Percentiles rank a stretch among this genome's conserved stretches.
phyloP scores from a whole-genome alignment of 2,797 vertebrate species.

The Neosalanx taihuensis region DNA sequence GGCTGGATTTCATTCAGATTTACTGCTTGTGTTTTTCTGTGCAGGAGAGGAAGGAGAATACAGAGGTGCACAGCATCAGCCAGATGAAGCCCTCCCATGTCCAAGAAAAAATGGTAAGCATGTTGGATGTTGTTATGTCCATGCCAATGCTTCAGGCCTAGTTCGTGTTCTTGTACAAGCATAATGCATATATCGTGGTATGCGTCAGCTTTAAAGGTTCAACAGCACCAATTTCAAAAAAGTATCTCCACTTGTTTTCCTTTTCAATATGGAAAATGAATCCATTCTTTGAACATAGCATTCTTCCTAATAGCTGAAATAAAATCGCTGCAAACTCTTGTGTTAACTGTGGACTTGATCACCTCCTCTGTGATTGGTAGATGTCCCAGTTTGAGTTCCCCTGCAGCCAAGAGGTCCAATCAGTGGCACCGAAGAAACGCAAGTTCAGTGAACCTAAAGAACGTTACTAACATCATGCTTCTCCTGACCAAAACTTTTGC shows the following conservation, averaged over 20 bases:
- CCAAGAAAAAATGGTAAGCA: constrained; percentile 22
- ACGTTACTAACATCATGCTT: constrained; percentile 53
- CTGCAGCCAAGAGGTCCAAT: constrained; percentile 75
- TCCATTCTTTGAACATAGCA: background rate
- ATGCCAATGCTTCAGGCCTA: background rate
- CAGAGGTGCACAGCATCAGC: constrained; percentile 4
- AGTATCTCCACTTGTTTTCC: background rate
- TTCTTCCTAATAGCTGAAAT: background rate
- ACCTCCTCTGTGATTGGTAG: constrained; percentile 62
- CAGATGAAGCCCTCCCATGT: constrained; percentile 6
- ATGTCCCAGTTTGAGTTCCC: constrained; percentile 70
- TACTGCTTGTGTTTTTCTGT: background rate
- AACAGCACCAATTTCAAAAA: background rate
- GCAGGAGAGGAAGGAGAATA: constrained; percentile 25
- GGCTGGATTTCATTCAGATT: background rate
- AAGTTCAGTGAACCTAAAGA: constrained; percentile 89
- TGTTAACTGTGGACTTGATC: too few relatives aligned
- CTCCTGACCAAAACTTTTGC: background rate
- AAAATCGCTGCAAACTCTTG: too few relatives aligned
- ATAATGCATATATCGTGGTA: background rate
- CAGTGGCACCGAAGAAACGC: constrained; percentile 67
- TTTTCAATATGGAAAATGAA: background rate
- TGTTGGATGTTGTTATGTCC: background rate
- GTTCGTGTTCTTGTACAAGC: background rate
- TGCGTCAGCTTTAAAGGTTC: background rate